Conservation (phyloP, 2,797 vertebrate species). For the Pelobates cultripes region DNA sequence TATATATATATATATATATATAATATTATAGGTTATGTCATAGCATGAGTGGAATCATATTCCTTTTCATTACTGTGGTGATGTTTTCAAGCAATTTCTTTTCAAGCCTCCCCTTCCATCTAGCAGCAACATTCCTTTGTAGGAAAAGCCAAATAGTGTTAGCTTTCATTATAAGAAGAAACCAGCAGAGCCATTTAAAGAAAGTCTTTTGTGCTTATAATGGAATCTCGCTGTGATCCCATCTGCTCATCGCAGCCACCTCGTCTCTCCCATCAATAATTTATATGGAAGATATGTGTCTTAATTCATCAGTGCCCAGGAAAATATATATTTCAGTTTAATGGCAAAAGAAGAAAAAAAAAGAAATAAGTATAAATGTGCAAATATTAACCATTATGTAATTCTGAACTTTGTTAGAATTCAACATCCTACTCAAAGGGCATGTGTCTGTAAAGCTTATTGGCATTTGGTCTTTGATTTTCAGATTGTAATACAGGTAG, state of each 20-base stretch:
- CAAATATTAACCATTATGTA: background rate
- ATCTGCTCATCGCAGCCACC: constrained; percentile 47
- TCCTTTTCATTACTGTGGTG: background rate
- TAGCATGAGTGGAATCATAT: background rate
- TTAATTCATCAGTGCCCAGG: constrained; percentile 42
- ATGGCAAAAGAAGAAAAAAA: background rate
- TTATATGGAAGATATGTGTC: constrained; percentile 48
- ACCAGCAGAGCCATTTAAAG: constrained; percentile 42
- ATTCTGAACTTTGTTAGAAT: too few species aligned
- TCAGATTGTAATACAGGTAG: too few species aligned
- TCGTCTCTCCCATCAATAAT: constrained; percentile 49
- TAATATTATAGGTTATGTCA: background rate
- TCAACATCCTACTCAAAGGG: too few species aligned
- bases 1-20: too few species aligned
- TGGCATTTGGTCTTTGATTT: too few species aligned
- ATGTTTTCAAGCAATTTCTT: constrained; percentile 14
- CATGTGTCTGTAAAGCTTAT: too few species aligned
- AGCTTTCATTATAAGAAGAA: constrained; percentile 22
- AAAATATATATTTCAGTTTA: constrained; percentile 37
- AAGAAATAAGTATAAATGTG: background rate
- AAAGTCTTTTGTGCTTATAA: constrained; percentile 49
- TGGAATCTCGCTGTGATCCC: constrained; percentile 48
- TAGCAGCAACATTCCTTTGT: constrained; percentile 22
- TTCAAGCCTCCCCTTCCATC: background rate
- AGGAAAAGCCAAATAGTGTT: constrained; percentile 27